Conservation (phyloP, 2,888 invertebrate species). For the Halictus quadricinctus region DNA sequence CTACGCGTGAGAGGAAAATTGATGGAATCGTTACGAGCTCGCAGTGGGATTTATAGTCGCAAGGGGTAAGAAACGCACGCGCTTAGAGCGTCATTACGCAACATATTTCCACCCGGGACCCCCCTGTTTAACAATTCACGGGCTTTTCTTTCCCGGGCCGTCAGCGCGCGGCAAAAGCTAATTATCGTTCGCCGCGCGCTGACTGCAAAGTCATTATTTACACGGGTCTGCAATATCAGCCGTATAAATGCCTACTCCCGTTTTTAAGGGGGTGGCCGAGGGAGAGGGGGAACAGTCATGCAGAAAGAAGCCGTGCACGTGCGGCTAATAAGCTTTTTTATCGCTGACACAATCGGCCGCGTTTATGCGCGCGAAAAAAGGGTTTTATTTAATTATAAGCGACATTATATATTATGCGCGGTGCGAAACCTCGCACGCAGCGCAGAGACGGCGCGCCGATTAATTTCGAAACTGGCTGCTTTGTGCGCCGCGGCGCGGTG, state of each 20-base stretch:
- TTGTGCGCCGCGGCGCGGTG: not conserved
- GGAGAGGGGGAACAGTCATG: constrained; percentile 28
- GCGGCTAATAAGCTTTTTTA: constrained; percentile 67
- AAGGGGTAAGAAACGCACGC: constrained; percentile 12
- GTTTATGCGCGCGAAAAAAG: constrained; percentile 48
- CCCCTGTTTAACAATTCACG: constrained; percentile 36
- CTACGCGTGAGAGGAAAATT: constrained; percentile 56
- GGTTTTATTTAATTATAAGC: constrained; percentile 48
- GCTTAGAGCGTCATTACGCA: constrained; percentile 34
- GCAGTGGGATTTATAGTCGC: too few relatives aligned
- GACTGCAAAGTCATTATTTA: constrained; percentile 64
- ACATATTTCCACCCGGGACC: constrained; percentile 26
- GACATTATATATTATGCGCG: constrained; percentile 4
- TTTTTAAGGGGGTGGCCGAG: constrained; percentile 24
- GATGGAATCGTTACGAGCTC: constrained; percentile 68
- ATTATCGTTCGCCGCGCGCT: constrained; percentile 64
- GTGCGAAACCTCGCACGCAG: constrained; percentile 10
- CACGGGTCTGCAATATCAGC: constrained; percentile 54
- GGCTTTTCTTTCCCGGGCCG: constrained; percentile 49
- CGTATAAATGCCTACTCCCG: constrained; percentile 48
- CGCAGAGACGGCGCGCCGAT: constrained; percentile 15
- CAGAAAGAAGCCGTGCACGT: constrained; percentile 63
- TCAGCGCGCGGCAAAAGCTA: constrained; percentile 64
- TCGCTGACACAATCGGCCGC: constrained; percentile 56
- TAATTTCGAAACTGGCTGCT: constrained; percentile 21